phyloP scores from a whole-genome alignment of 2,888 invertebrate genomes.

The Agelastica alni region DNA sequence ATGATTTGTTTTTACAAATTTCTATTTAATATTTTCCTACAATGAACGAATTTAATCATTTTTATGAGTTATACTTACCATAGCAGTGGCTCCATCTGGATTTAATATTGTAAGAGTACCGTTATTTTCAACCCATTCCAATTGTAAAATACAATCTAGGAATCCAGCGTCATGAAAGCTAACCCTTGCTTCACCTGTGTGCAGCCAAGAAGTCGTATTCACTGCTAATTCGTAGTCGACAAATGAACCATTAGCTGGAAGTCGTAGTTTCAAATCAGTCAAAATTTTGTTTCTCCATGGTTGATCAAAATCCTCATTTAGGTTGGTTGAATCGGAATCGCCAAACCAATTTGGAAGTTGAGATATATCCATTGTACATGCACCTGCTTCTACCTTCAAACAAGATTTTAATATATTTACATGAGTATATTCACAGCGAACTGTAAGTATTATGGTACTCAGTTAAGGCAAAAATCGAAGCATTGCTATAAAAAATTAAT shows the following conservation, averaged over 20 bases:
- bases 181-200: constrained; percentile 75
- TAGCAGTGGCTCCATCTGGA: constrained; percentile 76
- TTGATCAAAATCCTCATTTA: constrained; percentile 68
- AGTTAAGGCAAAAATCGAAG: too few species aligned
- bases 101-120: constrained; percentile 73
- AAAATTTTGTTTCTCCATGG: constrained; percentile 79
- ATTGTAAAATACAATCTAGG: constrained; percentile 78
- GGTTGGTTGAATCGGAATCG: constrained; percentile 37
- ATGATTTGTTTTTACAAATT: too few species aligned
- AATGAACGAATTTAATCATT: too few species aligned
- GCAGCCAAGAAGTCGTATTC: constrained; percentile 85
- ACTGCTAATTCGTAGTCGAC: constrained; percentile 73
- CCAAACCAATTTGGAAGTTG: constrained; percentile 76
- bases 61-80: constrained; percentile 64
- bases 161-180: constrained; percentile 54
- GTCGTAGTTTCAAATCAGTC: constrained; percentile 66
- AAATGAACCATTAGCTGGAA: constrained; percentile 44
- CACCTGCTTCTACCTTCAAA: constrained; percentile 60
- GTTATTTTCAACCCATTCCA: constrained; percentile 77
- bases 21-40: too few species aligned
- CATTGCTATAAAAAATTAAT: too few species aligned
- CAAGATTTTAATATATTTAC: too few species aligned
- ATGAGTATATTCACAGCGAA: too few species aligned
- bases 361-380: constrained; percentile 73
- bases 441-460: too few species aligned